Evolutionary conservation across 1,140 invertebrate species (phyloP), one percentile per base, ranked within the genome.

Genomic region (Lasioglossum albipes): DNA sequence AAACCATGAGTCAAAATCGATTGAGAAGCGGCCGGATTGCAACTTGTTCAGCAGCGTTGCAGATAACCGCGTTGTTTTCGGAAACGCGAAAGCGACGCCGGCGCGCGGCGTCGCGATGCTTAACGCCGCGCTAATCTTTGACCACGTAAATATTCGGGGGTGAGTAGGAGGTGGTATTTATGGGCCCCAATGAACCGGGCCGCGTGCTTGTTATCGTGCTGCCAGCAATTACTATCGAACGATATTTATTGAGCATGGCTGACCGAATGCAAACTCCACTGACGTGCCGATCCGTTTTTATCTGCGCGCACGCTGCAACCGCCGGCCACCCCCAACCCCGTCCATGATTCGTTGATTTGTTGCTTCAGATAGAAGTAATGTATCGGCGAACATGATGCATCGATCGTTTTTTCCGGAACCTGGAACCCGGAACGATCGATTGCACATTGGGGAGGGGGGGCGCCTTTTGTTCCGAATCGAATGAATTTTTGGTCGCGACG

Each of bases 161-260:
- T 57, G 6, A 16, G 16, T 3, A 16, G 12, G 7, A 7, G 7
- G 49, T 16, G 45, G 22, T 10, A 42, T 68, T 68, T 22, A 49
- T 41, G 42, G 27, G 42, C 13, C 67, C 22, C 42, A 27, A 52
- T 31, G 67, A 69, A 27, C 45, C 57, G 57, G 57, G 57, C 22
- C 42, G 49, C 16, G 59, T 64, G 62, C 62, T 64, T 41, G 69
- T 71, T 71, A 71, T 71, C 69, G 52, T 4, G 16, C 41, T 16
- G 22, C 41, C n/a, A n/a, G 49, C 52, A 71, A 71, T 71, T 41
- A 71, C 54, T n/a, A 71, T 57, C 69, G 69, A 71, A 71, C 52
- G 69, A 71, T 71, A 71, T 71, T 71, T 71, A 71, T 71, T 20
- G 49, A n/a, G 27, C 69, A 22, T 12, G 49, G 27, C 2, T 27